These are phyloP conservation scores for Sinentomon sp. DNA, from an alignment of 2,888 invertebrate species.

Conservation along the genomic window DNA sequence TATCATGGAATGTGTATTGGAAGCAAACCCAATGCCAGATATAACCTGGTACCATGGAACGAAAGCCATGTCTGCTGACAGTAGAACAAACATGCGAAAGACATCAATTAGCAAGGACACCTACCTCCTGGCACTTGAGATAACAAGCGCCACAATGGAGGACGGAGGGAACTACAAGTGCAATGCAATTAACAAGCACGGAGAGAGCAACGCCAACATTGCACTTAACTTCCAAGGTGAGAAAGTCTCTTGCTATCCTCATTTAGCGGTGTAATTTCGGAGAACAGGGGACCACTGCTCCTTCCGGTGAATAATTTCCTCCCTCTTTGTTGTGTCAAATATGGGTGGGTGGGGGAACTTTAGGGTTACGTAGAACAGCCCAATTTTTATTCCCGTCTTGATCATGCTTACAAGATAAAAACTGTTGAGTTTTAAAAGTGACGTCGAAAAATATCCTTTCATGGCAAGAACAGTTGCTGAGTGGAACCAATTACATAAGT, in stretches of 20 bases:
- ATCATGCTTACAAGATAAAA: no score
- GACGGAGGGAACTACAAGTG: conserved; percentile 98
- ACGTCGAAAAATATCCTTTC: no score
- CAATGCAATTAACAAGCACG: conserved; percentile 91
- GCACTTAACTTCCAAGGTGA: conserved; percentile 98
- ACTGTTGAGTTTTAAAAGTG: no score
- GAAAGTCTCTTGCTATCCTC: conserved; percentile 14
- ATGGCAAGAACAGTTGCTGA: no score
- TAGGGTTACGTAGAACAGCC: no score
- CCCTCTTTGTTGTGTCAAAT: no score
- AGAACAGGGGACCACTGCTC: neutral
- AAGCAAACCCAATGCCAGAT: conserved; percentile 81
- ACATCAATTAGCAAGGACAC: conserved; percentile 69
- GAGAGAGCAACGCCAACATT: conserved; percentile 99
- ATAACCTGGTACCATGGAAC: conserved; percentile 86
- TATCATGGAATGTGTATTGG: conserved; percentile 82
- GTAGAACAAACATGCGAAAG: conserved; percentile 66
- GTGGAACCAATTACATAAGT: no score
- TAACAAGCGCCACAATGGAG: conserved; percentile 74
- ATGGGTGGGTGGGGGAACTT: no score
- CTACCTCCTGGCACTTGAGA: conserved; percentile 72
- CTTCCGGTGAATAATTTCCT: no score
- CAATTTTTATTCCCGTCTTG: no score
- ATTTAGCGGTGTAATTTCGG: neutral
- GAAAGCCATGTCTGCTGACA: conserved; percentile 51